Evolutionary conservation across 2,888 invertebrate genomes (phyloP).

Genomic region (Pseudococcus jackbeardsleyi): DNA sequence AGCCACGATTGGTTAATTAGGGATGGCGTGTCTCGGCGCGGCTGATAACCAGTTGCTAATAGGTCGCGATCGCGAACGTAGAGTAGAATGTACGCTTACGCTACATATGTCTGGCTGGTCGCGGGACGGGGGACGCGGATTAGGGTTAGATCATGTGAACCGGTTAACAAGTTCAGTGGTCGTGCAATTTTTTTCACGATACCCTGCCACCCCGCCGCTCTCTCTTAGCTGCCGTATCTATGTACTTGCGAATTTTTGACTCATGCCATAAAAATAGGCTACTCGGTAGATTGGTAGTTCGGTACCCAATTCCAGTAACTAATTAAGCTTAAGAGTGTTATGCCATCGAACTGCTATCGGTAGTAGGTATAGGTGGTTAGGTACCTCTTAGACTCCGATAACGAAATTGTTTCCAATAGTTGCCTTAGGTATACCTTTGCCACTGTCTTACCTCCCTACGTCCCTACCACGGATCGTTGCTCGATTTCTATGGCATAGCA

Average conservation of each 20-base stretch:
- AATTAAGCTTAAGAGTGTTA: too few species aligned
- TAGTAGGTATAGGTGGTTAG: too few species aligned
- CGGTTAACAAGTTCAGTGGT: constrained; percentile 40
- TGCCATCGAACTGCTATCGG: too few species aligned
- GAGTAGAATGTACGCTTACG: too few species aligned
- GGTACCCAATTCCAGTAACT: too few species aligned
- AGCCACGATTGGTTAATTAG: constrained; percentile 1
- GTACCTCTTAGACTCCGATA: too few species aligned
- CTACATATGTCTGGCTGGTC: background rate
- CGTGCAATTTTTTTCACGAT: background rate
- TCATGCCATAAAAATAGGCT: background rate
- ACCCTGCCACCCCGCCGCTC: background rate
- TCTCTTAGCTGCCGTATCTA: background rate
- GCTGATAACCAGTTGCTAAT: constrained; percentile 43
- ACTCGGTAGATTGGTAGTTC: too few species aligned
- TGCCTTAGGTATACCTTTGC: too few species aligned
- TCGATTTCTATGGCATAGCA: too few species aligned
- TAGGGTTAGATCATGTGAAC: background rate
- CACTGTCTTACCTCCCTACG: too few species aligned
- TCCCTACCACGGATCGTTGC: background rate
- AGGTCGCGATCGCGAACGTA: background rate
- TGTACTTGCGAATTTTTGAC: background rate
- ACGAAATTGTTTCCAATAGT: too few species aligned
- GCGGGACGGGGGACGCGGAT: background rate
- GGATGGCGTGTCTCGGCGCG: constrained; percentile 34